Evolutionary conservation across 2,113 vertebrate species (phyloP), one percentile per base, ranked within the genome.

Genomic region (Columba livia): DNA sequence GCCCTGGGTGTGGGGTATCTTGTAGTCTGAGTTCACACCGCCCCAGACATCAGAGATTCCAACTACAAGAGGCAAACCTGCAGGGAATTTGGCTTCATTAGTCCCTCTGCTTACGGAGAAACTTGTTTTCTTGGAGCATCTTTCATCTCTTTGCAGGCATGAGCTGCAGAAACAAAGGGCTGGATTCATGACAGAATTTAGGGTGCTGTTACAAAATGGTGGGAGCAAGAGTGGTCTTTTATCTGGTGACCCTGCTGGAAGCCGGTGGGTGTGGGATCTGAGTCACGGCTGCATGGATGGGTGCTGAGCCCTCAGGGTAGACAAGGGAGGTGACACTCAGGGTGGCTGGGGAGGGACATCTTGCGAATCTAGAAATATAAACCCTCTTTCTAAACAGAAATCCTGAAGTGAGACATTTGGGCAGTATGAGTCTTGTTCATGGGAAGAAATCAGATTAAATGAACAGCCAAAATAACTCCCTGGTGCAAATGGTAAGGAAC

Each of bases 41-140:
- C 66, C 56, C 56, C 66, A 89, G 60, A 89, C 80, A 79, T 93
- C 85, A 93, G 94, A 91, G 85, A 85, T 65, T 70, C 80, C 94
- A 69, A 65, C 48, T 50, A 62, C 80, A 60, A 64, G 75, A 54
- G 66, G 50, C 38, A 93, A 91, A 73, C 24, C 85, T 21, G 6
- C 2, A 0, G 80, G 94, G 91, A 93, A 60, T 20, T 74, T 75
- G 60, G 71, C 66, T 89, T 73, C 75, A 13, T 78, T 64, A 65
- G 54, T 44, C 34, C 61, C 34, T 78, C 65, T 24, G 54, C 56
- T 67, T 44, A 60, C 0, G 0, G 48, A 74, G 48, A 14, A 36
- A 82, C 70, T 64, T 64, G 44, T 89, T 89, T 89, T 29, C 85
- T 60, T 74, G 71, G 83, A 84, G 56, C 88, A 86, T 29, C 77